Evolutionary conservation across 30 jellyfish, hydroid and myxozoan species (phyloP).

Genomic region (Nemopilema nomurai): DNA sequence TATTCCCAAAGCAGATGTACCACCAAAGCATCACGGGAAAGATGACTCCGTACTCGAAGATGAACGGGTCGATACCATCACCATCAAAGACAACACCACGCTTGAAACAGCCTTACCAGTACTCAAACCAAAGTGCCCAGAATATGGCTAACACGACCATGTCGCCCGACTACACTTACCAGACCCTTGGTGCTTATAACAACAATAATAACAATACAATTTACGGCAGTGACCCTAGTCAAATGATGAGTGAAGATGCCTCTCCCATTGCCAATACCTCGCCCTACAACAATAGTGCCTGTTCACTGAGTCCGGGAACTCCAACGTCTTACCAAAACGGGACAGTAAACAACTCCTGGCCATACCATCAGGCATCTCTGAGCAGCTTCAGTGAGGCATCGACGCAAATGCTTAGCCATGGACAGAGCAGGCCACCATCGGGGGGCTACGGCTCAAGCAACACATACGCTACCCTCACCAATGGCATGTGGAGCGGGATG

Average conservation of each 20-base stretch:
- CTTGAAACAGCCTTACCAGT: slow-evolving; percentile 80
- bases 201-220: slow-evolving; percentile 70
- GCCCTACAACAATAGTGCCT: slow-evolving; percentile 89
- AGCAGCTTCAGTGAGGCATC: slow-evolving; percentile 67
- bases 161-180: slow-evolving; percentile 89
- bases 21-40: slow-evolving; percentile 82
- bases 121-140: slow-evolving; percentile 67
- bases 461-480: slow-evolving; percentile 76
- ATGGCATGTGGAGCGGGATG: slow-evolving; percentile 94
- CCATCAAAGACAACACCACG: slow-evolving; percentile 86
- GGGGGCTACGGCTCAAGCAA: slow-evolving; percentile 65
- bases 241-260: slow-evolving; percentile 89
- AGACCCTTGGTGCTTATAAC: slow-evolving; percentile 62
- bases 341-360: slow-evolving; percentile 97
- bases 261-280: slow-evolving; percentile 94
- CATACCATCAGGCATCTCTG: slow-evolving; percentile 87
- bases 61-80: slow-evolving; percentile 82
- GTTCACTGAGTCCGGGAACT: slow-evolving; percentile 96
- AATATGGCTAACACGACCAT: slow-evolving; percentile 62
- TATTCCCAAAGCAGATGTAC: slow-evolving; percentile 95
- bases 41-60: slow-evolving; percentile 84
- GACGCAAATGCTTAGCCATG: slow-evolving; percentile 74
- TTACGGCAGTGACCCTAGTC: slow-evolving; percentile 85
- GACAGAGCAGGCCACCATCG: slow-evolving; percentile 74
- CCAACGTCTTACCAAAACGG: slow-evolving; percentile 95